Base-by-base conservation (phyloP, 2,888 invertebrate genomes). In the Drosophila dives region DNA sequence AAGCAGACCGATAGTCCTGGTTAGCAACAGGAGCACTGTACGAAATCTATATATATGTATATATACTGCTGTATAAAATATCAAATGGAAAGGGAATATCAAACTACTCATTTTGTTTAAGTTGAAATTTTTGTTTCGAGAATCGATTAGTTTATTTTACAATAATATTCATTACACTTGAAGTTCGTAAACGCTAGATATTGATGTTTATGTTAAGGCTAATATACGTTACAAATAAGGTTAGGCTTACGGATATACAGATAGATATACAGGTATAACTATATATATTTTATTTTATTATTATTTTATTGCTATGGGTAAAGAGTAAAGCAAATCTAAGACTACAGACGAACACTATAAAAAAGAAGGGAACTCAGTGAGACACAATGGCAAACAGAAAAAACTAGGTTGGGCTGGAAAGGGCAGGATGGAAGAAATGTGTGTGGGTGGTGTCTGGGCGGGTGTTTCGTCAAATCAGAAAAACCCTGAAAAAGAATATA, bases 101-200 rank as follows among this genome's bases (percentile, higher is more conserved):
- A n/a, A 34, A 38, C 17, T 56, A 45, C n/a, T 38, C 8, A 29
- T 40, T 45, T 49, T 72, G 34, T 48, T 54, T 54, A 45, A 68
- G 23, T 56, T 48, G 36, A 48, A 50, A n/a, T n/a, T 12, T 12
- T 69, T 40, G 33, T 74, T 81, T 75, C 72, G 76, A 82, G 86
- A 82, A 67, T 67, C 53, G 69, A 65, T 82, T 80, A 69, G 59
- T 77, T 77, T 82, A 83, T 82, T 82, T 77, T 86, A 82, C 82
- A 83, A 26, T 64, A 67, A 77, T 69, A 66, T 74, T 74, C 71
- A 82, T 66, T 75, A 71, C 77, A 70, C 40, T 58, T 59, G 73
- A 58, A 72, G 60, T 20, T 29, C 60, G 26, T 69, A 69, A 23
- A 36, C 33, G 29, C 71, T 72, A 64, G 26, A 53, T 50, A 20